Evolutionary conservation across 64 coral and sea anemone species (phyloP).

Genomic region (Pachyseris speciosa): DNA sequence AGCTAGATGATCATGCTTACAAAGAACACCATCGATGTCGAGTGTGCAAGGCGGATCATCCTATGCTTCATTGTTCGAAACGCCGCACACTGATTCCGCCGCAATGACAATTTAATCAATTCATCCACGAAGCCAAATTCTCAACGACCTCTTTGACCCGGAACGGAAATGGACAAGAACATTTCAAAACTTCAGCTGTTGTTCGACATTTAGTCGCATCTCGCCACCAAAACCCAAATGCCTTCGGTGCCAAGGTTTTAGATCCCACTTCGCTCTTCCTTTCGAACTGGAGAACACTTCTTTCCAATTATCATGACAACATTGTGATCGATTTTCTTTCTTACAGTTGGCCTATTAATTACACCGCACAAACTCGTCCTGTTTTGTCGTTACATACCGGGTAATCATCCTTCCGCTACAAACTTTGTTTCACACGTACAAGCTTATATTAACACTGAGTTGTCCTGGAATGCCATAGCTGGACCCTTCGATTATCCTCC

Average conservation of each 20-base stretch:
- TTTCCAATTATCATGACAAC: neutral
- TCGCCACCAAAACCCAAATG: neutral
- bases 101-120: neutral
- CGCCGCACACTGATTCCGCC: neutral
- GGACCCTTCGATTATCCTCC: neutral
- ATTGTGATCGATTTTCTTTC: neutral
- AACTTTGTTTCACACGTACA: constrained; percentile 16
- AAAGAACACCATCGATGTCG: constrained; percentile 19
- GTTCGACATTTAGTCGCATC: constrained; percentile 8
- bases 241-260: neutral
- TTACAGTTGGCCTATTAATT: constrained; percentile 31
- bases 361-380: neutral
- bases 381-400: neutral
- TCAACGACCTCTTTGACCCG: neutral
- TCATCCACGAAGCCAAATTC: neutral
- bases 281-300: no score
- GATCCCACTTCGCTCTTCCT: neutral
- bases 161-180: neutral
- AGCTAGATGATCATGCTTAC: neutral
- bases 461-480: neutral
- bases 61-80: constrained; percentile 16
- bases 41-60: constrained; percentile 29
- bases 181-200: neutral
- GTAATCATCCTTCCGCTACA: constrained; percentile 26
- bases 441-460: neutral